Percentiles rank a stretch among this genome's conserved stretches.
These are phyloP conservation scores for Dasypus novemcinctus DNA, from an alignment of 2,113 vertebrate genomes.

Conservation along the genomic window DNA sequence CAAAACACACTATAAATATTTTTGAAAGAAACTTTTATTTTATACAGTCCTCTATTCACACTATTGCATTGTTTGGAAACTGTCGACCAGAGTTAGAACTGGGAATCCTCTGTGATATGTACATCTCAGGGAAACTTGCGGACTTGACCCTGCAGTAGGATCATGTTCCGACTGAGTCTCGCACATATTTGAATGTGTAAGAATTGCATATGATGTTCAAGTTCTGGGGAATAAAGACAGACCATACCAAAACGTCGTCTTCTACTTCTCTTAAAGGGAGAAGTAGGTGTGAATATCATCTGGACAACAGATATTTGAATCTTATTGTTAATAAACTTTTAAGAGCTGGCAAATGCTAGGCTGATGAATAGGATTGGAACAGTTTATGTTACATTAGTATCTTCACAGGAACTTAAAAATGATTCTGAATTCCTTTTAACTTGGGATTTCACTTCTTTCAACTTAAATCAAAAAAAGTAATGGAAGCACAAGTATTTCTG, in stretches of 20 bases:
- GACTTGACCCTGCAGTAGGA: conserved; percentile 52
- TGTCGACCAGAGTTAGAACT: conserved; percentile 72
- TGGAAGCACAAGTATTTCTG: not conserved
- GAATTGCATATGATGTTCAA: conserved; percentile 28
- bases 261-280: conserved; percentile 25
- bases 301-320: not conserved
- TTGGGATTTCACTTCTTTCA: not conserved
- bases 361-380: not conserved
- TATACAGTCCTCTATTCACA: conserved; percentile 11
- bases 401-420: conserved; percentile 1
- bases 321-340: not conserved
- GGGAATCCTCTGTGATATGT: conserved; percentile 74
- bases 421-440: conserved; percentile 29
- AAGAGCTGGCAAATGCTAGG: not conserved
- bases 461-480: conserved; percentile 38
- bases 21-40: conserved; percentile 59
- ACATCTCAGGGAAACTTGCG: conserved; percentile 82
- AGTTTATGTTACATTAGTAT: not conserved
- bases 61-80: conserved; percentile 60
- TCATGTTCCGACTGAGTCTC: conserved; percentile 46
- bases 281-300: conserved; percentile 40
- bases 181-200: conserved; percentile 58
- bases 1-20: not conserved
- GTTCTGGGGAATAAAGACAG: conserved; percentile 34
- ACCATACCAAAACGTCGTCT: not conserved